A percentile compares a stretch with the other conserved stretches of the same genome.
These are phyloP conservation scores for Buceros bicornis DNA, from an alignment of 2,797 vertebrate genomes.

Conservation along the genomic window DNA sequence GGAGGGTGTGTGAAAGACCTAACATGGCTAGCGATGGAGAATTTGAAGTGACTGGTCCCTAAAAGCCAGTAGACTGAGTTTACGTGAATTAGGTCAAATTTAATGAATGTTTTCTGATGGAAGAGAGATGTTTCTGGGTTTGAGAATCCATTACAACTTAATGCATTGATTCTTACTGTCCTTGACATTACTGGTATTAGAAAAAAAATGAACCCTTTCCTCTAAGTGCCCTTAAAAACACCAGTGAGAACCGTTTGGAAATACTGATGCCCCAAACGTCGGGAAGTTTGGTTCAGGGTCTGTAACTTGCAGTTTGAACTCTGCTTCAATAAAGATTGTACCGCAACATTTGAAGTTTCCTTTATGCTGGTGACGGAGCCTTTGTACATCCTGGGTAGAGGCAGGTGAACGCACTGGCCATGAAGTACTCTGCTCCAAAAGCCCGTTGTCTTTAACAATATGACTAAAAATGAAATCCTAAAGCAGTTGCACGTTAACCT, in stretches of 20 bases:
- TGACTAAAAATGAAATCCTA: conserved; percentile 13
- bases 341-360: not conserved
- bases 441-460: not conserved
- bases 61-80: not conserved
- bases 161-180: not conserved
- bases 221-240: not conserved
- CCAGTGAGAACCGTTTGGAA: not conserved
- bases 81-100: not conserved
- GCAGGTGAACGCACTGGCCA: not conserved
- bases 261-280: not conserved
- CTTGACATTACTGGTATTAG: not conserved
- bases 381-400: not conserved
- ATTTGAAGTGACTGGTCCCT: not conserved
- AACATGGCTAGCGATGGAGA: not conserved
- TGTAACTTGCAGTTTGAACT: not conserved
- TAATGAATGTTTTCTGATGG: not conserved
- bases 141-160: not conserved
- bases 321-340: not conserved
- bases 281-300: not conserved
- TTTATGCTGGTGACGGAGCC: not conserved
- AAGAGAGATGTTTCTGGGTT: not conserved
- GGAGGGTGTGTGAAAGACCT: not conserved
- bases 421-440: not conserved
- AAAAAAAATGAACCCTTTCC: not conserved
- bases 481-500: conserved; percentile 7